phyloP scores from a whole-genome alignment of 2,113 vertebrate species.

The Scalopus aquaticus region DNA sequence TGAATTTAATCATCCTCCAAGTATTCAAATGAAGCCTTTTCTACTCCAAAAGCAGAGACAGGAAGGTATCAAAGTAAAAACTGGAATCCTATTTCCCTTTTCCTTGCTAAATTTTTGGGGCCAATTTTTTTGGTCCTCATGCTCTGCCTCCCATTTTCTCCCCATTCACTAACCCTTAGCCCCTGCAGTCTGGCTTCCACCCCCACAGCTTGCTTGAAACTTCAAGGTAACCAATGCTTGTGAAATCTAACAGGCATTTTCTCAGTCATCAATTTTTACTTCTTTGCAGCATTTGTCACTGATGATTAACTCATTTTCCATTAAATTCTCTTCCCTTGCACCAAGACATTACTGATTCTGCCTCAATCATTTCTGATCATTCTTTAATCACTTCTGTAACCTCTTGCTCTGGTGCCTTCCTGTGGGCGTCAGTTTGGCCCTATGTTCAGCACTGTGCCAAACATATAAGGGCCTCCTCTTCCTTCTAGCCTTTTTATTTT shows the following conservation, averaged over 20 bases:
- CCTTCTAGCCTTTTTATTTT: not conserved
- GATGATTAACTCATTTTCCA: not conserved
- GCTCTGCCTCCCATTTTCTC: not conserved
- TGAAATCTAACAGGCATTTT: not conserved
- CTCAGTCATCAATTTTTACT: not conserved
- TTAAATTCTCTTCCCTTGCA: not conserved
- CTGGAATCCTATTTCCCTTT: not conserved
- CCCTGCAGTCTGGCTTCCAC: not conserved
- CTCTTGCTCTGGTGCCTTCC: not conserved
- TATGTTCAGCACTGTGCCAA: not conserved
- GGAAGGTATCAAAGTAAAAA: not conserved
- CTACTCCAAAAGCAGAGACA: not conserved
- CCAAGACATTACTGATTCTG: not conserved
- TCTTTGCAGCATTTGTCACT: not conserved
- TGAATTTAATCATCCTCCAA: slow-evolving; percentile 65
- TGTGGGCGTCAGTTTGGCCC: not conserved
- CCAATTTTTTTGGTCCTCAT: not conserved
- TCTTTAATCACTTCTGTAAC: not conserved
- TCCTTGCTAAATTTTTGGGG: not conserved
- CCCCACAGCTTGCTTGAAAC: not conserved
- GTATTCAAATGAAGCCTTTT: not conserved
- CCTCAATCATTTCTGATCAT: not conserved
- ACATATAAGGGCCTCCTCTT: not conserved
- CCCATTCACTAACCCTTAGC: not conserved
- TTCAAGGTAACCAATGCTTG: not conserved